Conservation (phyloP, 2,113 vertebrate genomes). For the Ctenodactylus gundi region DNA sequence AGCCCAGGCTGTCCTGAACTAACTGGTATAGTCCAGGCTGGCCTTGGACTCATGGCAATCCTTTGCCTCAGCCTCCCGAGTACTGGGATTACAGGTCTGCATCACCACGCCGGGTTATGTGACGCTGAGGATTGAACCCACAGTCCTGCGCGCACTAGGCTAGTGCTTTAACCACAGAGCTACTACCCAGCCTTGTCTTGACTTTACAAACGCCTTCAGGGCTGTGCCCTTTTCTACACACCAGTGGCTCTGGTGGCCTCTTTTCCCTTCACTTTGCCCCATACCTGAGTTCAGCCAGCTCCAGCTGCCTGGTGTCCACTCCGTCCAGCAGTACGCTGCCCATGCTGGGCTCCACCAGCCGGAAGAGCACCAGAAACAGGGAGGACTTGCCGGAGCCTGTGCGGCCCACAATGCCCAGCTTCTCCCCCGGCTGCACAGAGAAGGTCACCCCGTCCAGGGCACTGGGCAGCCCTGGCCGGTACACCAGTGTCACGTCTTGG, state of each 20-base stretch:
- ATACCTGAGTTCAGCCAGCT: slow-evolving; percentile 90
- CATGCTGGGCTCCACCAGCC: slow-evolving; percentile 92
- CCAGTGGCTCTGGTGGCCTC: background rate
- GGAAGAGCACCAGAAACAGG: slow-evolving; percentile 94
- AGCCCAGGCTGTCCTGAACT: too few species aligned
- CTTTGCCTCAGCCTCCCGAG: too few species aligned
- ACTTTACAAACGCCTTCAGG: background rate
- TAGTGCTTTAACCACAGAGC: too few species aligned
- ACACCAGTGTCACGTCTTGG: slow-evolving; percentile 86
- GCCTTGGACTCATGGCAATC: too few species aligned
- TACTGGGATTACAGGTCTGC: too few species aligned
- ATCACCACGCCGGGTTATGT: too few species aligned
- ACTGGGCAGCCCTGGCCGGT: slow-evolving; percentile 91
- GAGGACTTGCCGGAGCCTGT: slow-evolving; percentile 98
- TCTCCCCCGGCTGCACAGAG: slow-evolving; percentile 90
- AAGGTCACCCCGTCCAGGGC: slow-evolving; percentile 92
- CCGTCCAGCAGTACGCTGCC: slow-evolving; percentile 92
- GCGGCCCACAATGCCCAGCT: slow-evolving; percentile 94
- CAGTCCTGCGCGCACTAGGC: too few species aligned
- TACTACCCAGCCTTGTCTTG: too few species aligned
- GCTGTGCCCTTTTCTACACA: background rate
- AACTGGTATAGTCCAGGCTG: too few species aligned
- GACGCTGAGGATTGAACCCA: too few species aligned
- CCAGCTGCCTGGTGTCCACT: slow-evolving; percentile 87
- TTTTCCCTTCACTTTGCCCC: background rate